phyloP scores from a whole-genome alignment of 2,797 vertebrate genomes.

The Sebastes diploproa region DNA sequence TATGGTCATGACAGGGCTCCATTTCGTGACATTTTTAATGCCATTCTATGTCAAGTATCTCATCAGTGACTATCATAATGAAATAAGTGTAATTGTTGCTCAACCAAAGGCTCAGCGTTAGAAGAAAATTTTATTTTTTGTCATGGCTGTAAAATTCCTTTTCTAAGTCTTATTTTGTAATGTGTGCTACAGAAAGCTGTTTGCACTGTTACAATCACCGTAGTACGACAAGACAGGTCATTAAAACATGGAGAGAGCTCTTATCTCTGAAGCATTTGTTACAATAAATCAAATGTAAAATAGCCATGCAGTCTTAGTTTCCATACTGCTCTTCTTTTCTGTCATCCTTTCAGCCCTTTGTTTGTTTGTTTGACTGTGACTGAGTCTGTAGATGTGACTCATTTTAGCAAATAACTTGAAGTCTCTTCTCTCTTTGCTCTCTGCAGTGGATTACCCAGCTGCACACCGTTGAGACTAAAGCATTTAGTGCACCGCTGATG shows the following conservation, averaged over 20 bases:
- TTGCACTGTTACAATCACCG: constrained; percentile 11
- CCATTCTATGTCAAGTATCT: too few species aligned
- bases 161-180: constrained; percentile 29
- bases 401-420: constrained; percentile 5
- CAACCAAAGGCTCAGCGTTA: constrained; percentile 40
- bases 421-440: constrained; percentile 5
- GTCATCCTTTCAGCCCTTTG: neutral
- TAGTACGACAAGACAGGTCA: constrained; percentile 21
- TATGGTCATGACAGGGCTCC: too few species aligned
- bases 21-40: too few species aligned
- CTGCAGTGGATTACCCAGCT: neutral
- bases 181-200: constrained; percentile 24
- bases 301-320: neutral
- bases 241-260: neutral
- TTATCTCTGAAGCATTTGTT: constrained; percentile 12
- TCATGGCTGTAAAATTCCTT: neutral
- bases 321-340: neutral
- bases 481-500: constrained; percentile 9
- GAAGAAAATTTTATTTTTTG: constrained; percentile 17
- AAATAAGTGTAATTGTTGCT: constrained; percentile 23
- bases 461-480: neutral
- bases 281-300: constrained; percentile 38
- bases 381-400: constrained; percentile 11
- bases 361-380: neutral
- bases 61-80: neutral